Conservation (phyloP, 2,888 invertebrate species). For the Thalpophila matura region DNA sequence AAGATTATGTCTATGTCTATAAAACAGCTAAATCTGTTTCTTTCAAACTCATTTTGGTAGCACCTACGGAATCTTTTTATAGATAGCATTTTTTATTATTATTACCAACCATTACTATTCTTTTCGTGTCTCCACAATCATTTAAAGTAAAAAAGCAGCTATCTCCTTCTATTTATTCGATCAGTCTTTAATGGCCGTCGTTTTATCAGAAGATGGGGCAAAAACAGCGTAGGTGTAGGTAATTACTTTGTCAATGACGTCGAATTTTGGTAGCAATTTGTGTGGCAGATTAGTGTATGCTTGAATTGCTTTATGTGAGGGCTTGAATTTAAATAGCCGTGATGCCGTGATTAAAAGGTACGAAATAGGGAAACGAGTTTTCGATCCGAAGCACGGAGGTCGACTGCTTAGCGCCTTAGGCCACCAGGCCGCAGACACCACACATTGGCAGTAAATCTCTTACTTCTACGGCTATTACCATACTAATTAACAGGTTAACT, state of each 20-base stretch:
- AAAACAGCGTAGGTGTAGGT: conserved; percentile 1
- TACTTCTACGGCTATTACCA: no score
- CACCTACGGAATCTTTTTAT: background rate
- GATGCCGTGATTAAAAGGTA: background rate
- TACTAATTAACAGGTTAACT: no score
- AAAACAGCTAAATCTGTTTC: background rate
- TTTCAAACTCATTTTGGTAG: background rate
- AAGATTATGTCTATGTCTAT: no score
- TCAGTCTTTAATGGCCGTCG: conserved; percentile 7
- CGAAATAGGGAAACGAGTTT: no score
- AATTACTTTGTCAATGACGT: conserved; percentile 23
- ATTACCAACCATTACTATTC: conserved; percentile 2
- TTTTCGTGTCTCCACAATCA: conserved; percentile 3
- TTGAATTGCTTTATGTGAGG: background rate
- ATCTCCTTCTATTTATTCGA: conserved; percentile 19
- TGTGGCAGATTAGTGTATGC: background rate
- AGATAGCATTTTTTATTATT: background rate
- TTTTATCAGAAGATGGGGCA: background rate
- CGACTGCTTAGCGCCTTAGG: no score
- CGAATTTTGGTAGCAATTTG: background rate
- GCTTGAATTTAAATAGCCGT: background rate
- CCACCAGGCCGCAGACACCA: no score
- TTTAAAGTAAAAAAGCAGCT: conserved; percentile 5
- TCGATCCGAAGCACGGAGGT: no score
- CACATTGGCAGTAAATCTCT: no score